Percentiles rank a stretch among this genome's conserved stretches.
These are phyloP conservation scores for Acutogordius australiensis DNA, from an alignment of 2,888 invertebrate species.

Conservation along the genomic window DNA sequence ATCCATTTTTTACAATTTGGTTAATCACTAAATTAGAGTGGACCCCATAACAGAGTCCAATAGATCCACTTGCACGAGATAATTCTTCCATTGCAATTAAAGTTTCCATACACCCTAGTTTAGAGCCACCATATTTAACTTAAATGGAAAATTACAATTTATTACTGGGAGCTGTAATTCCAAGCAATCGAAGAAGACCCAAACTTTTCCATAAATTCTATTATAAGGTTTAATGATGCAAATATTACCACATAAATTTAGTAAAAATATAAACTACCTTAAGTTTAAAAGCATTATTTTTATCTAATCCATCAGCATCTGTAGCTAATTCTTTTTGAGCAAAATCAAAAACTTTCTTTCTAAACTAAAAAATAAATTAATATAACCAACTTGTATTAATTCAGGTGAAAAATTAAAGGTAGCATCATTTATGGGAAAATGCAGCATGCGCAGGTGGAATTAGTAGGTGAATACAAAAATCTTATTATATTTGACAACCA, in stretches of 20 bases:
- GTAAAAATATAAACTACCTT: slow-evolving; percentile 25
- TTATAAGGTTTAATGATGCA: slow-evolving; percentile 11
- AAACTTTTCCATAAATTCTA: slow-evolving; percentile 62
- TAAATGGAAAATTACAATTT: slow-evolving; percentile 13
- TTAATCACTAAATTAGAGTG: slow-evolving; percentile 90
- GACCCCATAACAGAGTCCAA: slow-evolving; percentile 71
- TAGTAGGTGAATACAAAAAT: no score
- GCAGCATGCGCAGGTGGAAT: no score
- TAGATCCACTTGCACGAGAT: slow-evolving; percentile 47
- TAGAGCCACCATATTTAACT: slow-evolving; percentile 65
- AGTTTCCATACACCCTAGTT: slow-evolving; percentile 62
- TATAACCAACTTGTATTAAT: slow-evolving; percentile 41
- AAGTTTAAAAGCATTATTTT: slow-evolving; percentile 42
- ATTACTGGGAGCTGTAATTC: slow-evolving; percentile 43
- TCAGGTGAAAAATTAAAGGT: slow-evolving; percentile 55
- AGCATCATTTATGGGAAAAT: slow-evolving; percentile 57
- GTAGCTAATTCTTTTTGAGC: slow-evolving; percentile 80
- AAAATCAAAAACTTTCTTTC: slow-evolving; percentile 58
- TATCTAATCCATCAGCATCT: slow-evolving; percentile 61
- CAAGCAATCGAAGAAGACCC: slow-evolving; percentile 62
- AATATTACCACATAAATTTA: no score
- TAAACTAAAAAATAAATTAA: slow-evolving; percentile 33
- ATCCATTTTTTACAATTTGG: slow-evolving; percentile 70
- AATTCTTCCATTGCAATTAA: slow-evolving; percentile 73
- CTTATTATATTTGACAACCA: no score